Evolutionary conservation across 1,140 invertebrate genomes (phyloP).

Genomic region (Aphaenogaster rudis): DNA sequence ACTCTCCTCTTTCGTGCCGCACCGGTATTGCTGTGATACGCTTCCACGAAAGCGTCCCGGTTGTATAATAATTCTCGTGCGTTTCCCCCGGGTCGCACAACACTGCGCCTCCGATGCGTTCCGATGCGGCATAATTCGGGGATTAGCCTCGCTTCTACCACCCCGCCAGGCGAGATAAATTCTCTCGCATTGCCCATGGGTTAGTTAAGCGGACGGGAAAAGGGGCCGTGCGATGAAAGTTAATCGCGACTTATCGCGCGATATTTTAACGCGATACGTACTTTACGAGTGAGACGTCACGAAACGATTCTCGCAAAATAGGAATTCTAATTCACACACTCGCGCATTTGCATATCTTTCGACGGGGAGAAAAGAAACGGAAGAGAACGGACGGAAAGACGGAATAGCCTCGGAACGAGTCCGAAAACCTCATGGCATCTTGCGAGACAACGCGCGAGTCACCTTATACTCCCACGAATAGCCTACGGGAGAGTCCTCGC

Average conservation of each 20-base stretch:
- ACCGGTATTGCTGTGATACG: constrained; percentile 70
- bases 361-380: background rate
- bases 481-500: constrained; percentile 69
- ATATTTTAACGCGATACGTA: constrained; percentile 14
- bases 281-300: constrained; percentile 18
- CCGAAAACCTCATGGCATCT: background rate
- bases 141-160: constrained; percentile 12
- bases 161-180: constrained; percentile 12
- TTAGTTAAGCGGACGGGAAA: background rate
- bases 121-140: constrained; percentile 37
- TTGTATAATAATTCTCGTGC: constrained; percentile 65
- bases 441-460: constrained; percentile 32
- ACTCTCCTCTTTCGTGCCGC: constrained; percentile 71
- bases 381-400: constrained; percentile 3
- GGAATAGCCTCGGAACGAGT: background rate
- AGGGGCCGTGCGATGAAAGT: constrained; percentile 24
- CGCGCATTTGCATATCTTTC: constrained; percentile 1
- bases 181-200: background rate
- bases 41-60: constrained; percentile 72
- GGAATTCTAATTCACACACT: no score
- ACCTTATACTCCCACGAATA: constrained; percentile 71
- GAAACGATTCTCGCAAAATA: background rate
- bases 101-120: no score
- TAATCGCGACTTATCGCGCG: constrained; percentile 41
- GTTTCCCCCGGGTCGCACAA: constrained; percentile 2